phyloP scores from a whole-genome alignment of 2,888 invertebrate species.

The Spilarctia lutea region DNA sequence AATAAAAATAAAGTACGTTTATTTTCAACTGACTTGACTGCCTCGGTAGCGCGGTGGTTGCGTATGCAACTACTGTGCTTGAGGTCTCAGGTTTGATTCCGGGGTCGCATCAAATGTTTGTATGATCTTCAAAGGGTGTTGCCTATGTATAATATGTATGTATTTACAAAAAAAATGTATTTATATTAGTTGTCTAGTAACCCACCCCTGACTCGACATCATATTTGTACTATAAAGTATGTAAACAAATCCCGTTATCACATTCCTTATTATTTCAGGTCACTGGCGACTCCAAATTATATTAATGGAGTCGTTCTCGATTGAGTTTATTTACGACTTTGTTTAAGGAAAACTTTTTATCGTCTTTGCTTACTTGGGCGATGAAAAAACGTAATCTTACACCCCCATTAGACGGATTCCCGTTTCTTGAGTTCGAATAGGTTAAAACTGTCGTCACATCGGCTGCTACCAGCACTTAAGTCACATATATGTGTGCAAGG shows the following conservation, averaged over 20 bases:
- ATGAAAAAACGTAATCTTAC: not conserved
- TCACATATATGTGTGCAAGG: too few species aligned
- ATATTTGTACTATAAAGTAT: slow-evolving; percentile 18
- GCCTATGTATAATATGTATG: too few species aligned
- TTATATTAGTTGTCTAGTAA: too few species aligned
- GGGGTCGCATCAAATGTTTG: too few species aligned
- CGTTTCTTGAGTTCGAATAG: not conserved
- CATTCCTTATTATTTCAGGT: slow-evolving; percentile 15
- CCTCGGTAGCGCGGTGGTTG: not conserved
- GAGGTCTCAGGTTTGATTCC: too few species aligned
- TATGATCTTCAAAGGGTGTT: too few species aligned
- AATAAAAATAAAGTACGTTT: not conserved
- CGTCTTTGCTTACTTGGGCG: not conserved
- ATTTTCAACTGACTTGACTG: not conserved
- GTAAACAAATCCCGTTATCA: slow-evolving; percentile 26
- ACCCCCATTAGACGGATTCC: not conserved
- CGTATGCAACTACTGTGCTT: too few species aligned
- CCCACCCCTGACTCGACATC: slow-evolving; percentile 29
- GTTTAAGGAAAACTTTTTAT: slow-evolving; percentile 1
- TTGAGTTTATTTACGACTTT: slow-evolving; percentile 14
- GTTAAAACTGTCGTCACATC: not conserved
- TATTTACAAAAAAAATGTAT: too few species aligned
- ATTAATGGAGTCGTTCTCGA: not conserved
- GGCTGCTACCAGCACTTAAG: not conserved
- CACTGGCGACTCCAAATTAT: not conserved